Conservation (phyloP, 2,888 invertebrate species). For the Calliscelio sp. region DNA sequence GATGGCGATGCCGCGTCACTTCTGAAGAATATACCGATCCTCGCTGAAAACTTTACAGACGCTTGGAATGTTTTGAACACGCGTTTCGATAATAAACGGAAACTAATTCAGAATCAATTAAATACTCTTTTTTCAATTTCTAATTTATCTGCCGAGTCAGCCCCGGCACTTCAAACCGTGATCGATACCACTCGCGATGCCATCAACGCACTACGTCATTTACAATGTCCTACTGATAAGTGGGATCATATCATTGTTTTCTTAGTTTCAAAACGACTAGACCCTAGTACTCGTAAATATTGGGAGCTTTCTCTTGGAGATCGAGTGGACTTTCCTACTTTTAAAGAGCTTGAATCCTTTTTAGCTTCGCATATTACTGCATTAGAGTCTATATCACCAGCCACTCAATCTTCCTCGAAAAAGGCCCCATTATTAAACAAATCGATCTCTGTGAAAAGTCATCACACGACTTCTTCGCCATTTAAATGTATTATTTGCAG, state of each 20-base stretch:
- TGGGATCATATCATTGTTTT: not conserved
- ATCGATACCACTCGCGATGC: not conserved
- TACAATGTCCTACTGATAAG: not conserved
- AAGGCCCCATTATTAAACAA: not conserved
- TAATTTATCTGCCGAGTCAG: not conserved
- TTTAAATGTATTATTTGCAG: not conserved
- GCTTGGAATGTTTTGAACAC: not conserved
- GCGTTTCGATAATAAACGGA: not conserved
- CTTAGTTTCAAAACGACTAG: not conserved
- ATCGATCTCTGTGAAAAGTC: not conserved
- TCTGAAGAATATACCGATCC: not conserved
- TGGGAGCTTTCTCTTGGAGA: too few species aligned
- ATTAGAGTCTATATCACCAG: not conserved
- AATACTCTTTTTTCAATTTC: not conserved
- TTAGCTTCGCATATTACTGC: not conserved
- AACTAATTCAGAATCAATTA: not conserved
- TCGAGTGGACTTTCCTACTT: not conserved
- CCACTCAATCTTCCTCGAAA: not conserved
- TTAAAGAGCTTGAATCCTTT: not conserved
- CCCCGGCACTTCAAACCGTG: not conserved
- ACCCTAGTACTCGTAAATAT: not conserved
- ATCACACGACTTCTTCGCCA: not conserved
- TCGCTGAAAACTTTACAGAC: not conserved
- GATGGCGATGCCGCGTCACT: not conserved
- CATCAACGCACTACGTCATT: not conserved